Percentiles rank a stretch among this genome's conserved stretches.
These are phyloP conservation scores for Phyllostomus discolor DNA, from an alignment of 2,113 vertebrate species.

Conservation along the genomic window DNA sequence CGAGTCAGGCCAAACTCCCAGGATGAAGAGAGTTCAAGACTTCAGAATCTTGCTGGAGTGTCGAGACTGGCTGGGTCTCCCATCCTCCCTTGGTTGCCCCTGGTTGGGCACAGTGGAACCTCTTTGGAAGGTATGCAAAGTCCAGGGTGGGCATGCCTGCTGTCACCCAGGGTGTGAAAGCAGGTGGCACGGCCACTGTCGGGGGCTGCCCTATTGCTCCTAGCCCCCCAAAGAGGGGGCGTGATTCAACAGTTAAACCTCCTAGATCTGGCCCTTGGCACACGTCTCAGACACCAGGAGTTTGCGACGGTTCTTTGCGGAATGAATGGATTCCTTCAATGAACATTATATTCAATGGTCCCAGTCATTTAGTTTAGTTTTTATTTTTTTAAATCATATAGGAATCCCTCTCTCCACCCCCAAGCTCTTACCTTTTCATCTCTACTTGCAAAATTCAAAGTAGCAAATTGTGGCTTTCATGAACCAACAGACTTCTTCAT, in stretches of 20 bases:
- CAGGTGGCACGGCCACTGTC: rapidly evolving
- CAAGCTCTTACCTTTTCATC: neutral
- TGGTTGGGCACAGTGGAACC: neutral
- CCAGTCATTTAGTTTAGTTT: neutral
- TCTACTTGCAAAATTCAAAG: neutral
- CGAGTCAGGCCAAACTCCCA: neutral
- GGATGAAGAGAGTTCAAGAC: neutral
- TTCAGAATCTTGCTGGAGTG: neutral
- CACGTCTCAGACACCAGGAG: neutral
- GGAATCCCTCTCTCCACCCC: no score
- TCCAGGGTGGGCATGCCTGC: neutral
- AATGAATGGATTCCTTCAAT: neutral
- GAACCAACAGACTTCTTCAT: neutral
- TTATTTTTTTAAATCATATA: no score
- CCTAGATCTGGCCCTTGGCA: neutral
- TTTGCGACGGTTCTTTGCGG: neutral
- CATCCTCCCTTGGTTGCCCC: neutral
- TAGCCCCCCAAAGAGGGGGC: neutral
- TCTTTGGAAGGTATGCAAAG: neutral
- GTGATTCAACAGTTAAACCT: neutral
- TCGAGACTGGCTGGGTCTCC: neutral
- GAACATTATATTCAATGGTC: neutral
- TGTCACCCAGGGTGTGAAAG: rapidly evolving
- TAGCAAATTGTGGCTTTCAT: neutral
- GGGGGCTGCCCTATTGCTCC: rapidly evolving